These are phyloP conservation scores for Gulo gulo DNA, from an alignment of 2,113 vertebrate genomes.

Conservation along the genomic window DNA sequence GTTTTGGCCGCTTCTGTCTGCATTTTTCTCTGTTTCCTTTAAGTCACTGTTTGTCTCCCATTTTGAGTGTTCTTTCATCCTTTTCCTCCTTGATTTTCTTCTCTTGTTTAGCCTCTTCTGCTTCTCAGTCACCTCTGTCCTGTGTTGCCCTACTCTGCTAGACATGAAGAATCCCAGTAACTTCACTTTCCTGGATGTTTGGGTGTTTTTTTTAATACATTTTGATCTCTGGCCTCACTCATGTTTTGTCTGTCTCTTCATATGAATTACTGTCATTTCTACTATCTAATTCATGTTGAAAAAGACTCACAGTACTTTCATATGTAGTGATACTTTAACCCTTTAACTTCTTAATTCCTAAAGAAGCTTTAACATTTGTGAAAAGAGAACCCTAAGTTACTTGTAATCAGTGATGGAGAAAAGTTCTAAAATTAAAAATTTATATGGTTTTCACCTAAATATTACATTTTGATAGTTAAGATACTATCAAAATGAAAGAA, in stretches of 20 bases:
- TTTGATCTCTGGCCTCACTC: slow-evolving; percentile 64
- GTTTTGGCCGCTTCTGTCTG: slow-evolving; percentile 22
- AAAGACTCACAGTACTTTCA: neutral
- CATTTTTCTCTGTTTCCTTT: slow-evolving; percentile 29
- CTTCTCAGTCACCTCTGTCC: slow-evolving; percentile 43
- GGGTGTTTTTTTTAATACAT: neutral
- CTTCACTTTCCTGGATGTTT: slow-evolving; percentile 55
- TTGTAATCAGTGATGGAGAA: neutral
- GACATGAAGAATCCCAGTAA: slow-evolving; percentile 27
- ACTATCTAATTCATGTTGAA: neutral
- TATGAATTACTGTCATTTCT: neutral
- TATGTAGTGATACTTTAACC: neutral
- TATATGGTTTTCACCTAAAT: neutral
- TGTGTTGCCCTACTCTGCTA: slow-evolving; percentile 44
- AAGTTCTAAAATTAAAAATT: neutral
- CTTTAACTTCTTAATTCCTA: slow-evolving; percentile 25
- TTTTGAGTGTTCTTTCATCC: neutral
- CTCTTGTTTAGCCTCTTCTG: slow-evolving; percentile 20
- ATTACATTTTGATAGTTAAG: slow-evolving; percentile 48
- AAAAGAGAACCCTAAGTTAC: neutral
- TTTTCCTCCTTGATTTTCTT: slow-evolving; percentile 54
- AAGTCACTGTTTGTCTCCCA: neutral
- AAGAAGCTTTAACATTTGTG: neutral
- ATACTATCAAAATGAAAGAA: slow-evolving; percentile 7
- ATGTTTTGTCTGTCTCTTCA: slow-evolving; percentile 4